Percentiles rank a stretch among this genome's conserved stretches.
These are phyloP conservation scores for Ctena decussata DNA, from an alignment of 2,888 invertebrate species.

Conservation along the genomic window DNA sequence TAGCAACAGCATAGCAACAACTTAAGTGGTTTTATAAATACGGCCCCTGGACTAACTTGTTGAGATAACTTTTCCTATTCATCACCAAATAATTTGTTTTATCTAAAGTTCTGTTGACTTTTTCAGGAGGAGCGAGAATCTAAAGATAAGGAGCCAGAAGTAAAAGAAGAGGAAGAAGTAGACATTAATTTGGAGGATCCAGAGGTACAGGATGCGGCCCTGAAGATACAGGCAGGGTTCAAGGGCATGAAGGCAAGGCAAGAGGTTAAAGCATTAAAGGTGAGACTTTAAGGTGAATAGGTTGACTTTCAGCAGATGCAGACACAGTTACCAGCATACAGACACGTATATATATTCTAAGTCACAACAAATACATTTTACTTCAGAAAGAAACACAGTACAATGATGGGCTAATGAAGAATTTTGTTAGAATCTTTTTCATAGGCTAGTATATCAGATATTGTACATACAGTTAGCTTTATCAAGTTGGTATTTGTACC, in stretches of 20 bases:
- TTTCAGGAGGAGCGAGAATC: neutral
- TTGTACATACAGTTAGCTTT: too few relatives aligned
- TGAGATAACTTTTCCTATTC: too few relatives aligned
- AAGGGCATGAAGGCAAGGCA: constrained; percentile 79
- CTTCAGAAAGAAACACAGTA: neutral
- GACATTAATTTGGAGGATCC: constrained; percentile 84
- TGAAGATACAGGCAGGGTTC: constrained; percentile 85
- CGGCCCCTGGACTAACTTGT: too few relatives aligned
- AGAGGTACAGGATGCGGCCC: constrained; percentile 83
- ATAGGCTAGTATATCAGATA: too few relatives aligned
- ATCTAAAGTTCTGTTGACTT: too few relatives aligned
- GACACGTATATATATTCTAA: too few relatives aligned
- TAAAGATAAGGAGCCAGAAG: neutral
- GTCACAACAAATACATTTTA: neutral
- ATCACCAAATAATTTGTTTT: too few relatives aligned
- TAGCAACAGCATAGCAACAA: too few relatives aligned
- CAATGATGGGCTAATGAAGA: neutral
- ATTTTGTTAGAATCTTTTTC: neutral
- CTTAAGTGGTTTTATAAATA: too few relatives aligned
- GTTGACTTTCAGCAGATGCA: too few relatives aligned
- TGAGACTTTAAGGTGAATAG: constrained; percentile 21
- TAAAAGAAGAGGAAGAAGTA: constrained; percentile 69
- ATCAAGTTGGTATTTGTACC: too few relatives aligned
- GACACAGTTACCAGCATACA: too few relatives aligned
- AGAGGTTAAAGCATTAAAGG: constrained; percentile 69